Evolutionary conservation across 2,888 invertebrate genomes (phyloP).

Genomic region (Hypena proboscidalis): DNA sequence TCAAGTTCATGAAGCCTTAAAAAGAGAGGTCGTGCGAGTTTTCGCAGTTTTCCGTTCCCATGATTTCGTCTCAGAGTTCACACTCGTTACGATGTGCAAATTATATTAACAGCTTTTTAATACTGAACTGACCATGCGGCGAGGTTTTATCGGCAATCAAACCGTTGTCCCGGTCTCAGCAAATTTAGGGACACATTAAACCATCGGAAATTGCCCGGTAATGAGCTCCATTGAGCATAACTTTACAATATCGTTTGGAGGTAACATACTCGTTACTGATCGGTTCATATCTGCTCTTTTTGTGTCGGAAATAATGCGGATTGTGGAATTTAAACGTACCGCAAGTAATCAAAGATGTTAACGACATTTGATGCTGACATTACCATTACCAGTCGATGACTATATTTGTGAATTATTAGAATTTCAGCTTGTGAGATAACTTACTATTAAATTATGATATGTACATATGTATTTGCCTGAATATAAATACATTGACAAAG

Average conservation of each 20-base stretch:
- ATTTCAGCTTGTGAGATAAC: too few relatives aligned
- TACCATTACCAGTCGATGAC: too few relatives aligned
- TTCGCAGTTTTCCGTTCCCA: slow-evolving; percentile 28
- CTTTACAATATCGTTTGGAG: slow-evolving; percentile 43
- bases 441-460: too few relatives aligned
- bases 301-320: neutral
- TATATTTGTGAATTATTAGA: too few relatives aligned
- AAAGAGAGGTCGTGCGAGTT: too few relatives aligned
- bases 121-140: slow-evolving; percentile 56
- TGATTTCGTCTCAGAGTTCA: slow-evolving; percentile 38
- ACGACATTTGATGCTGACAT: too few relatives aligned
- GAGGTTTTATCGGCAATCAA: slow-evolving; percentile 71
- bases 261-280: slow-evolving; percentile 26
- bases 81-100: slow-evolving; percentile 66
- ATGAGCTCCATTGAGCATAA: slow-evolving; percentile 50
- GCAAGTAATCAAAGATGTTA: too few relatives aligned
- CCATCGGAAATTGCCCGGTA: slow-evolving; percentile 53
- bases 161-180: slow-evolving; percentile 54
- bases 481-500: too few relatives aligned
- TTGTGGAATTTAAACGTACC: too few relatives aligned
- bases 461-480: too few relatives aligned
- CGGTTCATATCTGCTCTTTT: slow-evolving; percentile 16
- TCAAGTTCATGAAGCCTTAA: too few relatives aligned
- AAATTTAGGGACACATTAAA: slow-evolving; percentile 67
- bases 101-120: slow-evolving; percentile 69